Conservation (phyloP, 1,140 invertebrate genomes). For the Drosophila pseudoananassae region DNA sequence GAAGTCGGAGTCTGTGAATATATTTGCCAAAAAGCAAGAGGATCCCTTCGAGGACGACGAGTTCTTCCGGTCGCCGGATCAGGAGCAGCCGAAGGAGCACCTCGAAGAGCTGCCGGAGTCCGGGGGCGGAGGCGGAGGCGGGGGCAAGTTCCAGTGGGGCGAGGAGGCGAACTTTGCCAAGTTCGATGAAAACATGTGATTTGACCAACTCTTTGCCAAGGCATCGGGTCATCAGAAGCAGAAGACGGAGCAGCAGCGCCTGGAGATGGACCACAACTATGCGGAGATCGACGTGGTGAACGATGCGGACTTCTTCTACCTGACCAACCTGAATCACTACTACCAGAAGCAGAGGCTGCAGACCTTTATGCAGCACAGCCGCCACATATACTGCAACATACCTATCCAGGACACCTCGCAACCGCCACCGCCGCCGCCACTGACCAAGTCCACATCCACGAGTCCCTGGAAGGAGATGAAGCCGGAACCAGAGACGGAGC, state of each 20-base stretch:
- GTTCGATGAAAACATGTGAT: slow-evolving; percentile 84
- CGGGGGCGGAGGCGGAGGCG: background rate
- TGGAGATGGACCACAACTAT: slow-evolving; percentile 56
- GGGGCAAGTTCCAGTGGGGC: slow-evolving; percentile 72
- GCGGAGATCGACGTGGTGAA: slow-evolving; percentile 81
- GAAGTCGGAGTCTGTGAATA: slow-evolving; percentile 94
- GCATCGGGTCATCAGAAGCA: slow-evolving; percentile 30
- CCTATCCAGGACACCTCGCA: slow-evolving; percentile 11
- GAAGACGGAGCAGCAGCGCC: slow-evolving; percentile 29
- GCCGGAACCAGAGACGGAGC: background rate
- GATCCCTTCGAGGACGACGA: slow-evolving; percentile 95
- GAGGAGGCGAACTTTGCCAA: slow-evolving; percentile 83
- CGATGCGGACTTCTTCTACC: slow-evolving; percentile 68
- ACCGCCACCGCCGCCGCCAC: background rate
- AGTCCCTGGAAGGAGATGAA: slow-evolving; percentile 67
- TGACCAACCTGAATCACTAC: slow-evolving; percentile 79
- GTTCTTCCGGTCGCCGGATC: slow-evolving; percentile 88
- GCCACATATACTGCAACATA: slow-evolving; percentile 50
- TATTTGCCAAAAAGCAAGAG: slow-evolving; percentile 90
- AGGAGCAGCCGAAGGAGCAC: slow-evolving; percentile 32
- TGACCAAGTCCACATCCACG: slow-evolving; percentile 52
- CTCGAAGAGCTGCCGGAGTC: slow-evolving; percentile 8
- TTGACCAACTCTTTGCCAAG: slow-evolving; percentile 79
- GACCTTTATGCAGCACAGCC: slow-evolving; percentile 29
- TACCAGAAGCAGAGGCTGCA: slow-evolving; percentile 69